phyloP scores from a whole-genome alignment of 2,113 vertebrate genomes.

The Corydoras maculifer region DNA sequence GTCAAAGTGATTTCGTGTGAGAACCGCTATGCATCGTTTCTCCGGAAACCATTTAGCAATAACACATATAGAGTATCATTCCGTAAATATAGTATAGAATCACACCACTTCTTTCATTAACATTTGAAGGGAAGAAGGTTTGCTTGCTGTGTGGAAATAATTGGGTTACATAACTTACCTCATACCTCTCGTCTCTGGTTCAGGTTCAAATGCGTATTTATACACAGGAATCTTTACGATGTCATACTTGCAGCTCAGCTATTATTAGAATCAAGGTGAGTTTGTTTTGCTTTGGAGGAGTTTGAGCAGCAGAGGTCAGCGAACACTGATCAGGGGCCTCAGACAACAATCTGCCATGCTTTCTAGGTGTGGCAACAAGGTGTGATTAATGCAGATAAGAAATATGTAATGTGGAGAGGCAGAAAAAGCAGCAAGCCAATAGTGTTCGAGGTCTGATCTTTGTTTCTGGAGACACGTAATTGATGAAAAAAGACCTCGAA shows the following conservation, averaged over 20 bases:
- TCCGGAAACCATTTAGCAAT: too few relatives aligned
- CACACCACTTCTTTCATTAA: too few relatives aligned
- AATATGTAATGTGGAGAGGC: conserved; percentile 31
- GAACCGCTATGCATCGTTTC: too few relatives aligned
- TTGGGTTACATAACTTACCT: too few relatives aligned
- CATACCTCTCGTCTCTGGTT: too few relatives aligned
- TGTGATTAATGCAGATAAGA: conserved; percentile 41
- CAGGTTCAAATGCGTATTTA: not conserved
- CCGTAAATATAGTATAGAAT: too few relatives aligned
- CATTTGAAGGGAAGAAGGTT: too few relatives aligned
- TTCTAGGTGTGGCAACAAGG: conserved; percentile 25
- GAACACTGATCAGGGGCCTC: conserved; percentile 1
- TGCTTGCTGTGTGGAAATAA: too few relatives aligned
- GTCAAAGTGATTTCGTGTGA: too few relatives aligned
- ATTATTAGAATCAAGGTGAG: conserved; percentile 14
- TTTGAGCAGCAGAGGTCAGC: conserved; percentile 18
- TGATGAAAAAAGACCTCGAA: too few relatives aligned
- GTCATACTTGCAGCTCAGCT: conserved; percentile 16
- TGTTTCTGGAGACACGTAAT: too few relatives aligned
- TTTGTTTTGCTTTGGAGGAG: not conserved
- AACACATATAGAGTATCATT: too few relatives aligned
- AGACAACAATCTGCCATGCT: not conserved
- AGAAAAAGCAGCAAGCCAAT: not conserved
- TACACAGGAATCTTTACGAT: conserved; percentile 1
- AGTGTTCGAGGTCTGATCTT: not conserved